A percentile compares a stretch with the other conserved stretches of the same genome.
Evolutionary conservation across 92 coral and sea anemone species (phyloP).

Genomic region (Porites divaricata): DNA sequence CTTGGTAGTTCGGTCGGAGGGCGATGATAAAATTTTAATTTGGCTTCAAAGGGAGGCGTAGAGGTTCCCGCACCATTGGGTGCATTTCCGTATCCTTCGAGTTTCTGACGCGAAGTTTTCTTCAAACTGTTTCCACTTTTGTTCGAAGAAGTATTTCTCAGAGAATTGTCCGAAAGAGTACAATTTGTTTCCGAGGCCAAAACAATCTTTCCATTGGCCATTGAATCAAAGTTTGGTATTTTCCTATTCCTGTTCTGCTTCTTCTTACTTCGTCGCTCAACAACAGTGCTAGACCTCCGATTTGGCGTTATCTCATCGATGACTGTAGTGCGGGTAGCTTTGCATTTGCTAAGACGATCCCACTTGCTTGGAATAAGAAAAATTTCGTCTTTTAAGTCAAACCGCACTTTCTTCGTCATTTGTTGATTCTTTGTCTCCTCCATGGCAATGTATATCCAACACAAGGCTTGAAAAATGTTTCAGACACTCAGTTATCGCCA

Average conservation of each 20-base stretch:
- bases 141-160: constrained; percentile 32
- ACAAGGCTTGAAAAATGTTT: background rate
- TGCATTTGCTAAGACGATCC: constrained; percentile 72
- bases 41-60: constrained; percentile 41
- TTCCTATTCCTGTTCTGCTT: constrained; percentile 37
- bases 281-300: constrained; percentile 26
- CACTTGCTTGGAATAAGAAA: constrained; percentile 89
- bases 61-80: background rate
- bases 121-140: background rate
- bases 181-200: background rate
- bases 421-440: constrained; percentile 25
- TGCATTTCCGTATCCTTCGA: background rate
- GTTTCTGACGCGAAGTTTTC: constrained; percentile 20
- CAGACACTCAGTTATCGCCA: background rate
- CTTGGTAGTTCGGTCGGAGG: constrained; percentile 46
- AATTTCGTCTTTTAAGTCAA: constrained; percentile 85
- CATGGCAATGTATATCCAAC: constrained; percentile 13
- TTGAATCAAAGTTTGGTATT: background rate
- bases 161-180: background rate
- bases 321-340: constrained; percentile 20
- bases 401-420: constrained; percentile 79
- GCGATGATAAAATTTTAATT: constrained; percentile 70
- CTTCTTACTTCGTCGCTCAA: constrained; percentile 37
- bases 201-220: background rate
- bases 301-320: constrained; percentile 24